phyloP scores from a whole-genome alignment of 2,113 vertebrate genomes.

The Chrysemys picta region DNA sequence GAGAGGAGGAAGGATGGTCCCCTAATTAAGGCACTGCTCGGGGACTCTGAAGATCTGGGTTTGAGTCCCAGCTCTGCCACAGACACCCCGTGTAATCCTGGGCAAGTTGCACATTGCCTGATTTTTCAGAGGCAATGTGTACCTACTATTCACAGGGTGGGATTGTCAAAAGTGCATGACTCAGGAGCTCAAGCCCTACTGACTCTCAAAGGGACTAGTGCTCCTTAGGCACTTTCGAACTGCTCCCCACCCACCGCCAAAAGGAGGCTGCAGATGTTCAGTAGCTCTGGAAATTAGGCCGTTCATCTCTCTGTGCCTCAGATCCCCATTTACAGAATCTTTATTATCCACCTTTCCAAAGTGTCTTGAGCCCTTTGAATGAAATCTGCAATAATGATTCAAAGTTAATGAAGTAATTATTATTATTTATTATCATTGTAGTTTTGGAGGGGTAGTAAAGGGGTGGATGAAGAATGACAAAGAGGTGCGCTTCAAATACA shows the following conservation, averaged over 20 bases:
- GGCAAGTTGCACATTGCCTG: not conserved
- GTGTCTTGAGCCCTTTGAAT: not conserved
- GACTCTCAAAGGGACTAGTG: not conserved
- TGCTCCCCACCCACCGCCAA: not conserved
- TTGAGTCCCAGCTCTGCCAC: not conserved
- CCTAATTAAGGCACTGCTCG: not conserved
- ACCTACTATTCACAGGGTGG: not conserved
- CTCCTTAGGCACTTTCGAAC: not conserved
- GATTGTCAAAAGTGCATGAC: not conserved
- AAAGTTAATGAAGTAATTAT: not conserved
- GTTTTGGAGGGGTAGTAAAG: not conserved
- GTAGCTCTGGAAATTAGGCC: not conserved
- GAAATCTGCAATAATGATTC: slow-evolving; percentile 11
- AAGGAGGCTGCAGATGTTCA: not conserved
- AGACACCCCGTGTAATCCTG: accelerated
- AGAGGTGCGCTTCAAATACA: not conserved
- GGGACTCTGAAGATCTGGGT: not conserved
- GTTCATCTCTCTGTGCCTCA: not conserved
- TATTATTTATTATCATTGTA: not conserved
- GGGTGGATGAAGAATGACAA: not conserved
- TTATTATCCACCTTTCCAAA: not conserved
- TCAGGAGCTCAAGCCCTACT: not conserved
- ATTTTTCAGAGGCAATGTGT: not conserved
- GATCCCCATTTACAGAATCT: not conserved
- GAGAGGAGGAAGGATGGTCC: not conserved